phyloP scores from a whole-genome alignment of 2,888 invertebrate species.

The Megastigmus dorsalis region DNA sequence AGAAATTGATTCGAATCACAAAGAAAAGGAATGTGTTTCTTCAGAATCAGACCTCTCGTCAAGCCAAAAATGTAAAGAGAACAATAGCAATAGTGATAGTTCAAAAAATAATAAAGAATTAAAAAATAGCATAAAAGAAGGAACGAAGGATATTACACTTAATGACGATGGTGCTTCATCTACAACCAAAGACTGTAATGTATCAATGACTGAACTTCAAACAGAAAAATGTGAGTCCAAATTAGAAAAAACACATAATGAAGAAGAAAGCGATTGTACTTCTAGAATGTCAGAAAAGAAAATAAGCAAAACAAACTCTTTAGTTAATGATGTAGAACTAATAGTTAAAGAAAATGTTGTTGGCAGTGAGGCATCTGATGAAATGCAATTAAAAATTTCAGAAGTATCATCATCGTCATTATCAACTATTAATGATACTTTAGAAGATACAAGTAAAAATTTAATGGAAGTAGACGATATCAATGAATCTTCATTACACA shows the following conservation, averaged over 20 bases:
- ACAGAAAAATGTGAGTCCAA: constrained; percentile 19
- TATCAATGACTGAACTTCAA: constrained; percentile 8
- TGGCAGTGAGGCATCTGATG: constrained; percentile 5
- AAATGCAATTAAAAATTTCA: constrained; percentile 25
- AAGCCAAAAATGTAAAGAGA: constrained; percentile 16
- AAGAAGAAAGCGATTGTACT: constrained; percentile 12
- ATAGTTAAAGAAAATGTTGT: neutral
- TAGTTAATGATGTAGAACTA: constrained; percentile 1
- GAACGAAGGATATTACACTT: neutral
- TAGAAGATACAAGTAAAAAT: constrained; percentile 13
- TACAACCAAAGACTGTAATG: constrained; percentile 45
- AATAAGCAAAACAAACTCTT: neutral
- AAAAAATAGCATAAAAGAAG: neutral
- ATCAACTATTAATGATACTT: constrained; percentile 21
- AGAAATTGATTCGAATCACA: constrained; percentile 11
- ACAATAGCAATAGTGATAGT: neutral
- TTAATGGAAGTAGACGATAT: constrained; percentile 37
- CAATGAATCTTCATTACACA: constrained; percentile 18
- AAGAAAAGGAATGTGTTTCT: neutral
- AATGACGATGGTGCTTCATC: constrained; percentile 13
- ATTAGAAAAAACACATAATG: constrained; percentile 9
- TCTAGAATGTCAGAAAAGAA: neutral
- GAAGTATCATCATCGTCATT: constrained; percentile 39
- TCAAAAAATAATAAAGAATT: neutral
- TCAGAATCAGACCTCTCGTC: constrained; percentile 1